These are phyloP conservation scores for Pheosia tremula DNA, from an alignment of 2,888 invertebrate species.

Conservation along the genomic window DNA sequence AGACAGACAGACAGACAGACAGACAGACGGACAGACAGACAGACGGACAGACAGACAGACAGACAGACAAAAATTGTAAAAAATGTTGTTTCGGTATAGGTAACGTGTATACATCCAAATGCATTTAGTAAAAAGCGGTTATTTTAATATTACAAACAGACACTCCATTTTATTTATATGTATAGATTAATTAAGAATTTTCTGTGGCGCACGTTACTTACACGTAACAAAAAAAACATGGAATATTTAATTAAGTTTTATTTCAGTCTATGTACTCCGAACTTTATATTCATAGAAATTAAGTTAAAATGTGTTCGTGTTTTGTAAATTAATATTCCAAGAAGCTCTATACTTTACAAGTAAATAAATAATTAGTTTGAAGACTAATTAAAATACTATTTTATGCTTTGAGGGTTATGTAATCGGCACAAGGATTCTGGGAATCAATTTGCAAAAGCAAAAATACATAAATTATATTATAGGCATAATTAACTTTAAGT, in stretches of 20 bases:
- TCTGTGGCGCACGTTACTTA: too few relatives aligned
- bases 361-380: slow-evolving; percentile 15
- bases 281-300: neutral
- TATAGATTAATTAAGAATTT: too few relatives aligned
- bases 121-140: too few relatives aligned
- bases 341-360: slow-evolving; percentile 14
- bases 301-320: neutral
- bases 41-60: too few relatives aligned
- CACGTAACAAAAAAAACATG: neutral
- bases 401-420: neutral
- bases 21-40: too few relatives aligned
- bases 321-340: slow-evolving; percentile 12
- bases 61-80: too few relatives aligned
- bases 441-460: neutral
- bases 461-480: neutral
- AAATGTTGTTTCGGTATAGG: too few relatives aligned
- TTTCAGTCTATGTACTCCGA: neutral
- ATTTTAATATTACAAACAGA: too few relatives aligned
- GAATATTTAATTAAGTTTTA: neutral
- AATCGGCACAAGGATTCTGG: neutral
- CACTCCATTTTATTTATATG: too few relatives aligned
- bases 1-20: too few relatives aligned
- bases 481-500: too few relatives aligned
- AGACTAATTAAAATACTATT: slow-evolving; percentile 15
- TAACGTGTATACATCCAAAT: too few relatives aligned